Conservation (phyloP, 92 coral and sea anemone genomes). For the Meandrina meandrites region DNA sequence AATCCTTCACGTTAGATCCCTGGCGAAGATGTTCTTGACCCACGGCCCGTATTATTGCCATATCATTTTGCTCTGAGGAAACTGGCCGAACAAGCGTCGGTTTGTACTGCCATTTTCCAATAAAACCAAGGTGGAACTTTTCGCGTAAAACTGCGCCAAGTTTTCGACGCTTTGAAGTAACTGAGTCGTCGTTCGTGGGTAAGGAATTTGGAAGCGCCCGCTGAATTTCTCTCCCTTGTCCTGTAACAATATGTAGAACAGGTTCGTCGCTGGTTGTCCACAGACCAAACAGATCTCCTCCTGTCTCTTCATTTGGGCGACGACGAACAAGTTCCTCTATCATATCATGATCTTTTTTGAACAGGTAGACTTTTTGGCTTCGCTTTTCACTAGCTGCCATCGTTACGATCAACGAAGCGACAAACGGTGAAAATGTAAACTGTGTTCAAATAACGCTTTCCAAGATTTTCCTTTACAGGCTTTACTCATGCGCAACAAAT, state of each 20-base stretch:
- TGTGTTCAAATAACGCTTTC: conserved; percentile 3
- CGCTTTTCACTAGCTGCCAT: conserved; percentile 32
- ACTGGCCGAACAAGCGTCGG: too few species aligned
- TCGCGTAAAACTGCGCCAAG: background rate
- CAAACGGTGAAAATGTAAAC: background rate
- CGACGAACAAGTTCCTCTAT: conserved; percentile 43
- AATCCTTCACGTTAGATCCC: background rate
- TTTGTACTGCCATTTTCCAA: conserved; percentile 19
- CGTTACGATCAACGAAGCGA: background rate
- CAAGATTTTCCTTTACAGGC: background rate
- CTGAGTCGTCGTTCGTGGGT: background rate
- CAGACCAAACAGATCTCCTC: conserved; percentile 80
- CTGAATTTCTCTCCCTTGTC: background rate
- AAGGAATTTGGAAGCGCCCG: background rate
- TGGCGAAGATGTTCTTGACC: background rate
- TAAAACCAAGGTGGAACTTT: background rate
- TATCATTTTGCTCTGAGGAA: background rate
- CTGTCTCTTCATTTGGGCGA: conserved; percentile 51
- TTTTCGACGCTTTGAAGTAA: too few species aligned
- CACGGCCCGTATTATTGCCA: background rate
- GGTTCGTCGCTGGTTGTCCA: conserved; percentile 70
- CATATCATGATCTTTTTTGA: conserved; percentile 57
- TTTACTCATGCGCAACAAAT: background rate
- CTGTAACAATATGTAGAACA: conserved; percentile 57
- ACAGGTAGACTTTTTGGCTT: conserved; percentile 47